Evolutionary conservation across 2,888 invertebrate species (phyloP), one percentile per base, ranked within the genome.

Genomic region (Sipha maydis): DNA sequence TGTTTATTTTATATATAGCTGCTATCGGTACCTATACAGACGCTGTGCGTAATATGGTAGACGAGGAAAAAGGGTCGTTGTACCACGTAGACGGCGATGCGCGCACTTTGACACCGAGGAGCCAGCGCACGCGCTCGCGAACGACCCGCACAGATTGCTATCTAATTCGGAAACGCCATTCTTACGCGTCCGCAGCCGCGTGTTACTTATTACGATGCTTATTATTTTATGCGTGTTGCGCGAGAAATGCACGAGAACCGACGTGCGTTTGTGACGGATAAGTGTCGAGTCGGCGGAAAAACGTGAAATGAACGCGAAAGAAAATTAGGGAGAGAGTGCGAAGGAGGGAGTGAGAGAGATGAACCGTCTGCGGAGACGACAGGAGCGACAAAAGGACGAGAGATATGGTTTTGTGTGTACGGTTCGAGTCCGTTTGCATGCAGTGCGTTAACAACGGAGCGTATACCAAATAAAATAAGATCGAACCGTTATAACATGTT

Each of bases 151-250:
- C 83, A 73, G 83, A 83, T 80, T 80, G 79, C 38, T 34, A 79
- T 80, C 80, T 80, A 19, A 41, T 80, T 80, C 67, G 80, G 80
- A 80, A 80, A 80, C 67, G 67, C 80, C 67, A 80, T 41, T 80
- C 80, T 80, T 67, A 19, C 25, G n/a, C 67, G n/a, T 34, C 38
- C 56, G 19, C 54, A 21, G 28, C 48, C 48, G 0, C n/a, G 8
- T n/a, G 61, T 67, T n/a, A n/a, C n/a, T n/a, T n/a, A n/a, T n/a
- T n/a, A n/a, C n/a, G n/a, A n/a, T n/a, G n/a, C n/a, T n/a, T n/a
- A n/a, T n/a, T n/a, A n/a, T n/a, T n/a, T n/a, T n/a, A 17, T 77
- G 8, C 28, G 3, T 7, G 38, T 41, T n/a, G 38, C 21, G 21
- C 56, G 21, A 19, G 56, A 56, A 56, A 56, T 21, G 56, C 21